These are phyloP conservation scores for Montifringilla adamsi DNA, from an alignment of 2,113 vertebrate species.

Conservation along the genomic window DNA sequence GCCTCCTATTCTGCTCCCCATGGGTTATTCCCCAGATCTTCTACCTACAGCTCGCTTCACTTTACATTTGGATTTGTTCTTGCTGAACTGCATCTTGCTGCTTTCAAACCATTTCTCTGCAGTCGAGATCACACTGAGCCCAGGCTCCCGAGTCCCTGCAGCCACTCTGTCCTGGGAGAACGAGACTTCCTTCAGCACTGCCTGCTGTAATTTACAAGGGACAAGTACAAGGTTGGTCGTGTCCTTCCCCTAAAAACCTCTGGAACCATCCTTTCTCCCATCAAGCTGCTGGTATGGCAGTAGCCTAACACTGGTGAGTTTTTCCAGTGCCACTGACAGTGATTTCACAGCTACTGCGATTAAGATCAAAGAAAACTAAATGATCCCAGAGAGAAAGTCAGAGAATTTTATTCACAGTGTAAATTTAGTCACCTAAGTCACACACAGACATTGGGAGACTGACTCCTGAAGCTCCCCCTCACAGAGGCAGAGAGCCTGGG, in stretches of 20 bases:
- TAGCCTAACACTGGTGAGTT: background rate
- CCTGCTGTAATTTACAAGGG: background rate
- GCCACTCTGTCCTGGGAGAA: background rate
- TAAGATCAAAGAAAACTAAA: constrained; percentile 41
- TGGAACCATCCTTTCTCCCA: background rate
- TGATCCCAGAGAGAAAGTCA: background rate
- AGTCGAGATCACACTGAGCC: accelerated
- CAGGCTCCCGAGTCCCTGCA: background rate
- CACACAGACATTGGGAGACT: background rate
- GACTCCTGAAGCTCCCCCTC: background rate
- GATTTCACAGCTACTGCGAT: constrained; percentile 7
- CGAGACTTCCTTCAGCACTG: background rate
- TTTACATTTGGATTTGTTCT: constrained; percentile 31
- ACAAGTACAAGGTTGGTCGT: background rate
- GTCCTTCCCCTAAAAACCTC: background rate
- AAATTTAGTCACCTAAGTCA: background rate
- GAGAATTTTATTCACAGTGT: background rate
- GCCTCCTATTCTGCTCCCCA: background rate
- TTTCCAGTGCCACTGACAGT: background rate
- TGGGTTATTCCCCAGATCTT: background rate
- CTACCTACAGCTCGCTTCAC: background rate
- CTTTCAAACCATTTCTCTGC: background rate
- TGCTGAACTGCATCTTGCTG: background rate
- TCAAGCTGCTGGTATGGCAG: background rate
- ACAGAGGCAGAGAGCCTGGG: background rate